A percentile compares a stretch with the other conserved stretches of the same genome.
Evolutionary conservation across 2,113 vertebrate species (phyloP).

Genomic region (Gopherus flavomarginatus): DNA sequence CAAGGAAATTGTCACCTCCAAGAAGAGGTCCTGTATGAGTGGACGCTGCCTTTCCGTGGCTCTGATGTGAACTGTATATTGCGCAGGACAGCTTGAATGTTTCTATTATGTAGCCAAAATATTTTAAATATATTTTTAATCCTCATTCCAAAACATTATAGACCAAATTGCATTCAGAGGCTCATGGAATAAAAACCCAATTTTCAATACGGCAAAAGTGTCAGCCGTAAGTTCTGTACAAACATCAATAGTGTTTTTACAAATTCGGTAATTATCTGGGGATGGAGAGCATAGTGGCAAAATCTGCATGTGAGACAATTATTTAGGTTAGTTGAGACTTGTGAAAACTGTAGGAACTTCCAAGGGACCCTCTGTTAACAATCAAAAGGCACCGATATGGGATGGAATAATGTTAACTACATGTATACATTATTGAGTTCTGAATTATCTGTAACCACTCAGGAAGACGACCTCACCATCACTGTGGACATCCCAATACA

Average conservation of each 20-base stretch:
- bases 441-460: not conserved
- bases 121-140: constrained; percentile 68
- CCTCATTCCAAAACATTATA: constrained; percentile 69
- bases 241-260: not conserved
- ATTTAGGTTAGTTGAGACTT: not conserved
- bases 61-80: constrained; percentile 45
- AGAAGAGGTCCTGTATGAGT: constrained; percentile 8
- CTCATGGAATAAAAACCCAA: constrained; percentile 21
- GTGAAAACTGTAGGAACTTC: not conserved
- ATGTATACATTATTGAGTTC: not conserved
- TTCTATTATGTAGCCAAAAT: constrained; percentile 75
- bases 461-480: not conserved
- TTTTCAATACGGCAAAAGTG: not conserved
- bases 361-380: not conserved
- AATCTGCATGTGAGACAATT: not conserved
- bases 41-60: constrained; percentile 34
- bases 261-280: not conserved
- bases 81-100: constrained; percentile 22
- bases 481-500: not conserved
- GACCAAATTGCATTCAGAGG: constrained; percentile 45
- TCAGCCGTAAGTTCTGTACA: not conserved
- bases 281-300: not conserved
- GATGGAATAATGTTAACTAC: not conserved
- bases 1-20: constrained; percentile 42
- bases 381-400: not conserved